phyloP scores from a whole-genome alignment of 2,113 vertebrate genomes.

The Thermophis baileyi region DNA sequence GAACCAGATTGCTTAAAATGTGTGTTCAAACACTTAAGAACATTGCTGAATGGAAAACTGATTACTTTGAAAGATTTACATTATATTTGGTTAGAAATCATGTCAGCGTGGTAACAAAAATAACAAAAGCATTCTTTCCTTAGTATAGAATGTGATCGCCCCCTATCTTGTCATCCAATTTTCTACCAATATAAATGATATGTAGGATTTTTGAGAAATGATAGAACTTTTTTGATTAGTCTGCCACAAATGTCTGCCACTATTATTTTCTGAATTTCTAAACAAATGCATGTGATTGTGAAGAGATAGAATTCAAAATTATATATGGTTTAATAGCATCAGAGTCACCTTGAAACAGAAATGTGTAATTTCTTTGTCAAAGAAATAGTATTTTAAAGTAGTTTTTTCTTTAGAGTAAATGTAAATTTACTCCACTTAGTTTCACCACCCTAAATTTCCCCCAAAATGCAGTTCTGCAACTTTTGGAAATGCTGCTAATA shows the following conservation, averaged over 20 bases:
- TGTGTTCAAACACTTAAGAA: not conserved
- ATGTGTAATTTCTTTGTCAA: not conserved
- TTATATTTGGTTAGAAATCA: not conserved
- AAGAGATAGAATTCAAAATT: not conserved
- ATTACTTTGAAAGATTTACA: not conserved
- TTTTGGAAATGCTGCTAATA: not conserved
- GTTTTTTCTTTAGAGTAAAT: not conserved
- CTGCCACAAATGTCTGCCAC: not conserved
- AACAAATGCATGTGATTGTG: not conserved
- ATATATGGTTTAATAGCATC: not conserved
- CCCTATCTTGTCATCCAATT: not conserved
- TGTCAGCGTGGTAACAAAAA: not conserved
- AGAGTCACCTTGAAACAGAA: not conserved
- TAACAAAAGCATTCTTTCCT: not conserved
- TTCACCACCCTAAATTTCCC: not conserved
- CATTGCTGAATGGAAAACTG: not conserved
- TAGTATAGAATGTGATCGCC: not conserved
- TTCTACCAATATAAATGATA: not conserved
- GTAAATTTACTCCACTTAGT: not conserved
- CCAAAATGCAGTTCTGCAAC: not conserved
- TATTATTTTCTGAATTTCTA: not conserved
- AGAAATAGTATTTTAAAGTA: not conserved
- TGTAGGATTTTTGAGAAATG: not conserved
- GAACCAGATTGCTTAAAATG: not conserved
- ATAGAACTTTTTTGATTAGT: not conserved